Evolutionary conservation across 2,797 vertebrate genomes (phyloP), one percentile per base, ranked within the genome.

Genomic region (Anguilla obscura): DNA sequence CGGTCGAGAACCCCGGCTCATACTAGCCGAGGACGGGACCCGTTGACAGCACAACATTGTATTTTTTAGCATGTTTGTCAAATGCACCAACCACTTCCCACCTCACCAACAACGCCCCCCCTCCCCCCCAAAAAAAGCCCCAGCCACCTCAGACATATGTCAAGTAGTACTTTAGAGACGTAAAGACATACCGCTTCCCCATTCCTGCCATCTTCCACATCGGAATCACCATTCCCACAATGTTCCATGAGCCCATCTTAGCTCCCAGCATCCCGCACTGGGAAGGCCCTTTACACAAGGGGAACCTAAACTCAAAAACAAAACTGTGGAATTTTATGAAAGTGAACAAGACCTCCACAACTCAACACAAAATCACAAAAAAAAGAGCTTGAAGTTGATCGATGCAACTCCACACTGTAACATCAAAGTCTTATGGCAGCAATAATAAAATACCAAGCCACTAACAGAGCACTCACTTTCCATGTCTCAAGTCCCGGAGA

Each of bases 21-120:
- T 95, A 95, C 94, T 94, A 96, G 96, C 96, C 96, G 95, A 95
- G 96, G 96, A 96, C 96, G 94, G 94, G 95, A 97, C 95, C 91
- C 91, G 95, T 92, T 96, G 96, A 97, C 96, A 97, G 96, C 92
- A 88, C 89, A 89, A 91, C 95, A 93, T 95, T 94, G 96, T 95
- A 58, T 95, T 94, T 93, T 94, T 92, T 91, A 94, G 91, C 92
- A 90, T 93, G 94, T 92, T 90, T 93, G 93, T 92, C 93, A 95
- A 83, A 90, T 91, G 86, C 90, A 91, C 71, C 45, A 87, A 86
- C 88, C 87, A 66, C 89, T 69, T 90, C 92, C 85, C 85, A 50
- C 63, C 52, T 56, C 33, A 27, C 30, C 54, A 66, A 52, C 84
- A 48, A 58, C 58, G 45, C 56, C 48, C 76, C 45, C 82, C 79